These are phyloP conservation scores for Panulirus ornatus DNA, from an alignment of 1,140 invertebrate genomes.

Conservation along the genomic window DNA sequence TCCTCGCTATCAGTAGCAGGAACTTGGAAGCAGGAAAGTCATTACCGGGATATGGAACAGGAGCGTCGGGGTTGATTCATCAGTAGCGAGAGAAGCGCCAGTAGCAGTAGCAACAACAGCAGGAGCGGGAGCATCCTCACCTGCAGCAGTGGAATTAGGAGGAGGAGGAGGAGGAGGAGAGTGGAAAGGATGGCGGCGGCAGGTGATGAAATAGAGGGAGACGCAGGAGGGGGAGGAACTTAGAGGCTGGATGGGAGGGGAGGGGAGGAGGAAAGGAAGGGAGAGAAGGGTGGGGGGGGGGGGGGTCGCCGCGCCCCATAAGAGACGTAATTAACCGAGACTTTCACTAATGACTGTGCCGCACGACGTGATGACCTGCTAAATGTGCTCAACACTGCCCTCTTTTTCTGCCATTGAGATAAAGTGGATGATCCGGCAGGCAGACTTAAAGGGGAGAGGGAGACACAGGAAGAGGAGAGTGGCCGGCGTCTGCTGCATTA, in stretches of 20 bases:
- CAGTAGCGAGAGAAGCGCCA: not conserved
- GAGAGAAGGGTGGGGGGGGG: not conserved
- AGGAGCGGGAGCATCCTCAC: too few relatives aligned
- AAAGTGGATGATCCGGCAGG: slow-evolving; percentile 24
- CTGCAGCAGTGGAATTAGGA: too few relatives aligned
- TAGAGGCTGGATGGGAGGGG: not conserved
- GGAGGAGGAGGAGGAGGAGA: not conserved
- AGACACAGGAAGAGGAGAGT: not conserved
- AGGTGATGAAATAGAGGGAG: not conserved
- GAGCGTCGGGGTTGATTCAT: too few relatives aligned
- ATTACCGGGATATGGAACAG: too few relatives aligned
- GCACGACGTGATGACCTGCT: slow-evolving; percentile 49
- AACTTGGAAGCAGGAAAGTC: too few relatives aligned
- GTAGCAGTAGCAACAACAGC: too few relatives aligned
- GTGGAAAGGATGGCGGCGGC: not conserved
- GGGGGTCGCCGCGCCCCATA: slow-evolving; percentile 13
- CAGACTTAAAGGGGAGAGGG: slow-evolving; percentile 48
- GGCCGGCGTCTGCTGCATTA: not conserved
- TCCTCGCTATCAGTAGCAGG: too few relatives aligned
- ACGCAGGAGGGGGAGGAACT: not conserved
- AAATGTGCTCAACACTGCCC: slow-evolving; percentile 39
- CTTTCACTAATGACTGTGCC: slow-evolving; percentile 49
- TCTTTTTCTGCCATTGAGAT: slow-evolving; percentile 51
- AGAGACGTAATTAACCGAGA: slow-evolving; percentile 49
- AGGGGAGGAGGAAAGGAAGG: not conserved